Base-by-base conservation (phyloP, 2,888 invertebrate species). In the Leptodirus hochenwartii region DNA sequence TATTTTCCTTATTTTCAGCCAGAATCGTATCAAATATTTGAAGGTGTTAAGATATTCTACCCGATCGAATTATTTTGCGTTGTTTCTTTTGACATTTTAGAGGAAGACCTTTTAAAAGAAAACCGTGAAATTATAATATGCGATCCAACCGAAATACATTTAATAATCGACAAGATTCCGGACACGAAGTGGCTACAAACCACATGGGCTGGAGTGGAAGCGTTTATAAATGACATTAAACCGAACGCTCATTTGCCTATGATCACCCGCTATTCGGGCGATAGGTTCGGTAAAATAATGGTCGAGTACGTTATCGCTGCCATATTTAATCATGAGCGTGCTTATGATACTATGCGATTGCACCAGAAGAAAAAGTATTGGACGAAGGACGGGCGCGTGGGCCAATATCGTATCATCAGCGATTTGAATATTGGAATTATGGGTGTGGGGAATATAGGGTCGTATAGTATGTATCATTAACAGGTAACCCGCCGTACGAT, bases 401-500 rank as follows among this genome's bases (percentile, higher is more conserved):
- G 25, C 2, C 29, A 46, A 28, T 39, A 39, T 32, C 47, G 62
- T 25, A 38, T 49, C 2, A 49, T 67, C 33, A 45, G 46, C 15
- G 58, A 61, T 32, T 43, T 66, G 9, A 59, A 55, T 3, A 46
- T 66, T 35, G 66, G 64, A 5, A 54, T 67, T 32, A 43, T 68
- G 17, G 66, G 67, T 9, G 38, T 61, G 15, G 67, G 68, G 23
- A 53, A 47, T 27, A 66, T 68, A 36, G 66, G 66, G 22, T 50
- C 45, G 38, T 47, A 51, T 40, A 52, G 63, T 64, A 46, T 45
- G 42, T 31, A 37, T 31, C 9, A 13, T 11, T 16, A n/a, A n/a
- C n/a, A n/a, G n/a, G n/a, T n/a, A 16, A 25, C 30, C 14, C n/a
- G 24, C 30, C 15, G 32, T 34, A 34, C 29, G 27, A 24, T 6